Base-by-base conservation (phyloP, 2,888 invertebrate genomes). In the Cylloceria caligata region DNA sequence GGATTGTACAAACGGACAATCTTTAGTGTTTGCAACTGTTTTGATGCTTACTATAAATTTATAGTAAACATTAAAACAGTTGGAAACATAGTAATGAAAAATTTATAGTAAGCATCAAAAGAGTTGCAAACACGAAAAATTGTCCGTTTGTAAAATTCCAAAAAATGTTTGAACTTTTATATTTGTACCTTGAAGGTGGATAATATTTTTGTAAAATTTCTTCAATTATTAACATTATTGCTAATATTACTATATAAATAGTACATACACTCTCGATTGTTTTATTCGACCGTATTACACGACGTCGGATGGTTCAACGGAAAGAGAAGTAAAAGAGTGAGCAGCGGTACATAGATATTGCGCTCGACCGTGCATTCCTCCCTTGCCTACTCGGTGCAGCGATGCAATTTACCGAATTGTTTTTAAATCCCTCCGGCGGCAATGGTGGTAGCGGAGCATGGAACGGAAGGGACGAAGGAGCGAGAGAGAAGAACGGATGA, bases 401-500 rank as follows among this genome's bases (percentile, higher is more conserved):
- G 86, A 87, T 91, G 89, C 89, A 91, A 92, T 91, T 91, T 90
- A 88, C 87, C 88, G 88, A 91, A 91, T 92, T 91, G 91, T 91
- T 90, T 91, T 90, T 91, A 89, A 91, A 92, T 90, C 90, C 89
- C 89, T 83, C 86, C 85, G 87, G 88, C 87, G 86, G 88, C 75
- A 73, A 81, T 57, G 68, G 65, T 77, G 69, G 69, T 64, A 47
- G 34, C 52, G 39, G 55, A 55, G 72, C 77, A 60, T 42, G 39
- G 55, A 68, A 39, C 21, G 73, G 71, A 65, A 72, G 45, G 83
- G 65, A 57, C 65, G 65, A 57, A 69, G 60, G 65, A 55, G 52
- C 62, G 62, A 73, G 67, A 76, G 68, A 67, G 67, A 67, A 57
- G 62, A 83, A 81, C 82, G 83, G 84, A 45, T 16, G 42, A 34